These are phyloP conservation scores for Phymatocera aterrima DNA, from an alignment of 2,888 invertebrate genomes.

Conservation along the genomic window DNA sequence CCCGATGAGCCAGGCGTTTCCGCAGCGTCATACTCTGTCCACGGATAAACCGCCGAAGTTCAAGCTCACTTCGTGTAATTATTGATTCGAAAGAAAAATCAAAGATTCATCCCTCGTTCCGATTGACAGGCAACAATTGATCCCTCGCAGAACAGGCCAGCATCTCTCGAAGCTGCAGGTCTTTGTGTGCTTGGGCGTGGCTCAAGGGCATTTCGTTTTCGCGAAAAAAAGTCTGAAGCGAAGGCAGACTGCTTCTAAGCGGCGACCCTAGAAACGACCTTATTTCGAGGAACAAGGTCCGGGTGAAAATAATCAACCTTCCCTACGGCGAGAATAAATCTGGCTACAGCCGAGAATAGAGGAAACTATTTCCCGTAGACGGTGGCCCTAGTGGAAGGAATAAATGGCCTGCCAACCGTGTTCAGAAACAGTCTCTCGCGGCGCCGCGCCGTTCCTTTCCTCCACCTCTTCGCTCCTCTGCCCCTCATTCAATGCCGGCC, in stretches of 20 bases:
- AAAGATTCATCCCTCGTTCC: constrained; percentile 24
- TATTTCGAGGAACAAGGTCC: constrained; percentile 45
- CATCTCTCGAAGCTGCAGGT: constrained; percentile 1
- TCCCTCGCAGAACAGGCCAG: background rate
- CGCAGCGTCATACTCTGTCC: background rate
- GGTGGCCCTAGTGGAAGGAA: constrained; percentile 57
- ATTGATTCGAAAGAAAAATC: constrained; percentile 26
- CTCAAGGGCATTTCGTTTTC: constrained; percentile 23
- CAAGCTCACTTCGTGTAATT: constrained; percentile 5
- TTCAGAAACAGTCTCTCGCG: constrained; percentile 55
- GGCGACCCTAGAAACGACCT: constrained; percentile 54
- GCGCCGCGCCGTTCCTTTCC: constrained; percentile 14
- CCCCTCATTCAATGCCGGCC: constrained; percentile 1
- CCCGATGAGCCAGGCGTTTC: constrained; percentile 7
- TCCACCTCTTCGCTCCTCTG: background rate
- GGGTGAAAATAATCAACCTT: constrained; percentile 57
- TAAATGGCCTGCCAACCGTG: constrained; percentile 60
- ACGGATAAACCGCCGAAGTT: background rate
- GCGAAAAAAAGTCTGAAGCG: constrained; percentile 17
- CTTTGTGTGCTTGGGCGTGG: constrained; percentile 31
- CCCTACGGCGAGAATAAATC: constrained; percentile 57
- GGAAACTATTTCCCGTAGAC: constrained; percentile 57
- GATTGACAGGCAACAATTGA: constrained; percentile 14
- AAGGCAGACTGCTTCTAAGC: constrained; percentile 49
- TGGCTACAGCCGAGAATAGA: constrained; percentile 56